These are phyloP conservation scores for Typhlomys cinereus DNA, from an alignment of 2,113 vertebrate species.

Conservation along the genomic window DNA sequence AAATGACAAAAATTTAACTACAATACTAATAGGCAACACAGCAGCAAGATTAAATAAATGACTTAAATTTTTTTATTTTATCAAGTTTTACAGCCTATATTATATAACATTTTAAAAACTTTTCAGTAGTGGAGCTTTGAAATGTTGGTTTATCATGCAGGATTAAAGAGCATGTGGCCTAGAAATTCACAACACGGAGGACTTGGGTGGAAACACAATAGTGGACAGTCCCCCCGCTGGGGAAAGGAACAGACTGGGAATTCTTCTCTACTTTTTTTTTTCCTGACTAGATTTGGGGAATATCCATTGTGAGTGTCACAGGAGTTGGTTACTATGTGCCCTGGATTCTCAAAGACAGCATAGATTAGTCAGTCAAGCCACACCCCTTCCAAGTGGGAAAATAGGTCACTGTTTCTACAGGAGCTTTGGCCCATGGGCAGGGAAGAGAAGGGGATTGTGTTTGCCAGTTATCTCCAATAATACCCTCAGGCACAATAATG, in stretches of 20 bases:
- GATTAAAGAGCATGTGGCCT: not conserved
- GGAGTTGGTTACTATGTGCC: not conserved
- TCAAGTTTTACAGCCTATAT: slow-evolving; percentile 19
- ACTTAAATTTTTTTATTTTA: not conserved
- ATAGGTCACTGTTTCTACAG: not conserved
- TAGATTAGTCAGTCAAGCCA: not conserved
- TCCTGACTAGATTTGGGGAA: not conserved
- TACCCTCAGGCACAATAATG: not conserved
- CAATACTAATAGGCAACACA: not conserved
- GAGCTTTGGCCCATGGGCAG: not conserved
- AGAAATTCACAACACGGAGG: not conserved
- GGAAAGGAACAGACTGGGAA: not conserved
- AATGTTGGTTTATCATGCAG: not conserved
- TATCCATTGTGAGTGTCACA: not conserved
- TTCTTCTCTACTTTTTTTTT: not conserved
- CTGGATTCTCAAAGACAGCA: slow-evolving; percentile 46
- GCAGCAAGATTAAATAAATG: not conserved
- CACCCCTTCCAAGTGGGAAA: not conserved
- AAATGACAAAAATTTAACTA: slow-evolving; percentile 7
- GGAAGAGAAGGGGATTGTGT: not conserved
- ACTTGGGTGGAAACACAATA: not conserved
- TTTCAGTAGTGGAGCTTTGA: not conserved
- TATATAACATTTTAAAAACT: not conserved
- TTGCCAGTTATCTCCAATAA: not conserved
- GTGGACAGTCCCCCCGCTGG: not conserved